Conservation (phyloP, 2,888 invertebrate genomes). For the Ashinkailepas kermadecensis region DNA sequence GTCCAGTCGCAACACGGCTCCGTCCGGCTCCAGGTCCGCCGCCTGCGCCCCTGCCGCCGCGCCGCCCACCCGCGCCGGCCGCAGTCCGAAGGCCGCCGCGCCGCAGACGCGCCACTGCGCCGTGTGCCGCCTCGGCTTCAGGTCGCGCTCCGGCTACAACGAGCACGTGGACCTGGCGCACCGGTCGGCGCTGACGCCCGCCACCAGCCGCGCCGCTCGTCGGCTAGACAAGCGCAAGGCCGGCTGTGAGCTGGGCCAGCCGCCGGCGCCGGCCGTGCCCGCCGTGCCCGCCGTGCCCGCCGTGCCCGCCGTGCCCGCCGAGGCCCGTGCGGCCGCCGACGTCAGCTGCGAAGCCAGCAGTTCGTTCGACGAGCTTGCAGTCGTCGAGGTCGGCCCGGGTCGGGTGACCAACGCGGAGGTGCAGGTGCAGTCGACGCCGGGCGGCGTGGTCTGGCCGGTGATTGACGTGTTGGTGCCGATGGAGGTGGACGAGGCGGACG, state of each 20-base stretch:
- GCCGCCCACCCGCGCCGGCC: not conserved
- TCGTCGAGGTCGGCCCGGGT: not conserved
- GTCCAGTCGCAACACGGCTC: not conserved
- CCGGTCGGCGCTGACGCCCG: not conserved
- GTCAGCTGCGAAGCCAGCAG: too few relatives aligned
- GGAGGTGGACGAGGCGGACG: not conserved
- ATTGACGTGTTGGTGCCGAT: not conserved
- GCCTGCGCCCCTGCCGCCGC: not conserved
- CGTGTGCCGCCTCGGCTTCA: not conserved
- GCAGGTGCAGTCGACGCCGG: not conserved
- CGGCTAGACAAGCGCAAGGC: not conserved
- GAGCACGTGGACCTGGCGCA: constrained; percentile 10
- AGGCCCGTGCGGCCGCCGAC: too few relatives aligned
- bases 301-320: too few relatives aligned
- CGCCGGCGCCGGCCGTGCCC: too few relatives aligned
- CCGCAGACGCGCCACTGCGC: not conserved
- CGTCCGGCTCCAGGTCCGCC: too few relatives aligned
- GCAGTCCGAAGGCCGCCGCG: not conserved
- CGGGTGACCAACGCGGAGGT: not conserved
- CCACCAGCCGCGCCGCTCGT: not conserved
- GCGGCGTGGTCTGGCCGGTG: not conserved
- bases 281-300: too few relatives aligned
- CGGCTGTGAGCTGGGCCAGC: not conserved
- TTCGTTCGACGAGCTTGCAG: not conserved
- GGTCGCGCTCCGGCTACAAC: not conserved